phyloP scores from a whole-genome alignment of 2,113 vertebrate species.

The Mola mola region DNA sequence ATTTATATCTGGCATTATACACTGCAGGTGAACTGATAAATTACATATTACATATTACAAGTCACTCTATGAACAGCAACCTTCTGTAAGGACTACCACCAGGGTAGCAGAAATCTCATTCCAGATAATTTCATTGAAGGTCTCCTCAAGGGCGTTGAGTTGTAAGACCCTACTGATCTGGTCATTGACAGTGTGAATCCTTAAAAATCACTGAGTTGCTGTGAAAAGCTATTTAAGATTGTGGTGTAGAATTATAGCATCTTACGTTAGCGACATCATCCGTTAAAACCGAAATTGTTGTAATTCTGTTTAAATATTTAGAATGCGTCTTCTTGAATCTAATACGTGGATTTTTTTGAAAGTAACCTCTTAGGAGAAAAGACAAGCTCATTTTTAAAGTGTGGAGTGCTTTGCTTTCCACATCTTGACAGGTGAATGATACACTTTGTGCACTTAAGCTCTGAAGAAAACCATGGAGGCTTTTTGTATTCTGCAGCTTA shows the following conservation, averaged over 20 bases:
- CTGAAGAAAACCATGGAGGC: conserved; percentile 1
- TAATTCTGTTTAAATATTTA: conserved; percentile 25
- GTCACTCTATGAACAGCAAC: conserved; percentile 41
- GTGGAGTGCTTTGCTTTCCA: conserved; percentile 19
- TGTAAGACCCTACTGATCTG: conserved; percentile 3
- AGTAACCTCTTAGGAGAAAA: conserved; percentile 3
- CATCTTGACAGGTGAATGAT: conserved; percentile 19
- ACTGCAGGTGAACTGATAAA: conserved; percentile 40
- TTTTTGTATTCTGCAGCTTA: conserved; percentile 16
- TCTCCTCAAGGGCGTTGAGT: conserved; percentile 24
- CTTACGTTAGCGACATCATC: background rate
- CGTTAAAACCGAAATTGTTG: background rate
- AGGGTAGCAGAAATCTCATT: conserved; percentile 36
- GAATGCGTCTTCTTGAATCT: conserved; percentile 1
- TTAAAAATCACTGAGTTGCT: conserved; percentile 6
- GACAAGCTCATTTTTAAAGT: conserved; percentile 1
- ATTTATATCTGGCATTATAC: background rate
- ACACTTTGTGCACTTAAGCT: background rate
- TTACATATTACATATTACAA: too few species aligned
- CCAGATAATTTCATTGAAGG: conserved; percentile 33
- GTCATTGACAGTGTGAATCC: conserved; percentile 4
- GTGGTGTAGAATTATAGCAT: background rate
- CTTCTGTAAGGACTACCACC: conserved; percentile 19
- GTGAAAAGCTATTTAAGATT: background rate
- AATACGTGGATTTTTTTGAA: conserved; percentile 12